These are phyloP conservation scores for Lepidotrigona ventralis DNA, from an alignment of 1,140 invertebrate genomes.

Conservation along the genomic window DNA sequence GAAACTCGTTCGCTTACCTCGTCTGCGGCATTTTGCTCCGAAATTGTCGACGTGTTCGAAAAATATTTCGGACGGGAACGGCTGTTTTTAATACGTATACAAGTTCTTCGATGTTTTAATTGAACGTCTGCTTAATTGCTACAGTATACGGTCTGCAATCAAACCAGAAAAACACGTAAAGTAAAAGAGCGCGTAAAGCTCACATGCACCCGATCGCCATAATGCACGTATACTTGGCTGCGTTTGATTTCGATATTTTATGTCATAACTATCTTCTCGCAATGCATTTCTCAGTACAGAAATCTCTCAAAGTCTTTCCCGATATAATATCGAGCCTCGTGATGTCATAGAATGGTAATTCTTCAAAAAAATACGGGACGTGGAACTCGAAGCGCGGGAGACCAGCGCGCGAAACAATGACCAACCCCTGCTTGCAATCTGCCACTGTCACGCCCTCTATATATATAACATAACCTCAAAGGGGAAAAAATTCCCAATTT, in stretches of 20 bases:
- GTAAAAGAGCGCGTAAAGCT: conserved; percentile 61
- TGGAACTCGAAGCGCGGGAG: conserved; percentile 74
- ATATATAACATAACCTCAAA: conserved; percentile 77
- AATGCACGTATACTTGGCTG: conserved; percentile 66
- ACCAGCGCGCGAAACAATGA: conserved; percentile 77
- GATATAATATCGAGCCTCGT: neutral
- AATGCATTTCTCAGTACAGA: neutral
- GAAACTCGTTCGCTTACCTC: conserved; percentile 70
- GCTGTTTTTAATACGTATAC: conserved; percentile 24
- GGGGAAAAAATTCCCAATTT: conserved; percentile 39
- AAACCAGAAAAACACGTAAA: conserved; percentile 55
- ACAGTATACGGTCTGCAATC: conserved; percentile 28
- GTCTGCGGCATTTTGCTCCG: conserved; percentile 75
- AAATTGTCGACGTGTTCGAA: conserved; percentile 71
- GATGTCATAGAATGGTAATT: conserved; percentile 40
- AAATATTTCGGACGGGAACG: conserved; percentile 43
- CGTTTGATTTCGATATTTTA: conserved; percentile 51
- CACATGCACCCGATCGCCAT: conserved; percentile 70
- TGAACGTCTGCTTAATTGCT: neutral
- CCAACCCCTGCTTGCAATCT: conserved; percentile 73
- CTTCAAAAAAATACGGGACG: conserved; percentile 63
- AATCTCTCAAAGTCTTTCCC: conserved; percentile 39
- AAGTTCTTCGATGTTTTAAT: neutral
- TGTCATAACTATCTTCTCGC: conserved; percentile 24
- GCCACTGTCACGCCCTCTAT: conserved; percentile 77